A percentile compares a stretch with the other conserved stretches of the same genome.
Conservation (phyloP, 2,888 invertebrate species). For the Pheosia tremula region DNA sequence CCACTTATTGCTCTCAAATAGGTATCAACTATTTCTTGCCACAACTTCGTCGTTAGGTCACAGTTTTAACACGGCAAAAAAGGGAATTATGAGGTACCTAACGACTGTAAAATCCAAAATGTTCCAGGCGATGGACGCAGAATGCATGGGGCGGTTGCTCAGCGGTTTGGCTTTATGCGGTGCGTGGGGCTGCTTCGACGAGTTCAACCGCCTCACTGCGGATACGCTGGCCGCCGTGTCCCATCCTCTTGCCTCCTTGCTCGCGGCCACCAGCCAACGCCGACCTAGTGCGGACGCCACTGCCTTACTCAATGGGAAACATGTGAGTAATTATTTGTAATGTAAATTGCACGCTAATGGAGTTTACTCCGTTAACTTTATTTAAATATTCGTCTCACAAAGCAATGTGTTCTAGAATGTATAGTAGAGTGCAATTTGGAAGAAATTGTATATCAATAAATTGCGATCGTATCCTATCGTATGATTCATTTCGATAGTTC, state of each 20-base stretch:
- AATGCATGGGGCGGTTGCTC: constrained; percentile 97
- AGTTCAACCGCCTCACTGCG: constrained; percentile 98
- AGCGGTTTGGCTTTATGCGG: constrained; percentile 97
- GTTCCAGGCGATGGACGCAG: constrained; percentile 94
- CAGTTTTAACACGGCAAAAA: too few species aligned
- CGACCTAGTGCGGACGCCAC: constrained; percentile 36
- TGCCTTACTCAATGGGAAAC: constrained; percentile 70
- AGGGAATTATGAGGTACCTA: too few species aligned
- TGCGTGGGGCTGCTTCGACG: constrained; percentile 99
- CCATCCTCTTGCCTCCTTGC: constrained; percentile 96
- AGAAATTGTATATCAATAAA: too few species aligned
- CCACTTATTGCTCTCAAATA: too few species aligned
- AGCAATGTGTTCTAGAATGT: background rate
- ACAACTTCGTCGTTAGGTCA: too few species aligned
- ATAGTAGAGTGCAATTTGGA: too few species aligned
- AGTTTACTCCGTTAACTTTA: background rate
- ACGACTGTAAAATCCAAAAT: too few species aligned
- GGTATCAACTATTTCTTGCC: too few species aligned
- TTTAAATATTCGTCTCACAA: constrained; percentile 4
- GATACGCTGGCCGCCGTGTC: constrained; percentile 97
- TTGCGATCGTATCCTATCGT: too few species aligned
- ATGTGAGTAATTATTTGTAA: constrained; percentile 45
- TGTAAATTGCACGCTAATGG: background rate
- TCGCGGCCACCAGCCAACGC: constrained; percentile 86
- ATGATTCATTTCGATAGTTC: too few species aligned